Base-by-base conservation (phyloP, 2,888 invertebrate genomes). In the Peribatodes rhomboidaria region DNA sequence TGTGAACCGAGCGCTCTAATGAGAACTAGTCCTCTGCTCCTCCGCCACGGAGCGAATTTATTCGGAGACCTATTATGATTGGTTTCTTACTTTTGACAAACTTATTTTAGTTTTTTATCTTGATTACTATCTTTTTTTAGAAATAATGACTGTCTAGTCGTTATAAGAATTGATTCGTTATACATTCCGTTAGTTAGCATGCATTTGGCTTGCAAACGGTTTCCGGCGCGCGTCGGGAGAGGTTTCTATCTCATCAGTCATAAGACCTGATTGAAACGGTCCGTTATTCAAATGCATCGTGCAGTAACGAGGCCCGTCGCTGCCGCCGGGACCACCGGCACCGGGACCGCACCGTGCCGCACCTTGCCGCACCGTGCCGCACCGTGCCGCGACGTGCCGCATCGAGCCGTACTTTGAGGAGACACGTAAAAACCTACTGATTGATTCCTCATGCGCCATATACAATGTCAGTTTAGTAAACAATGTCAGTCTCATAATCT, bases 121-220 rank as follows among this genome's bases (percentile, higher is more conserved):
- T 9, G 16, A 41, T 13, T 8, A 16, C 9, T 16, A 8, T 16
- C n/a, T 10, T 41, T 16, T 4, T 20, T 8, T 0, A 44, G 20
- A 52, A 46, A 16, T 53, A 41, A 27, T n/a, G 33, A 37, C 10
- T 2, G 7, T 3, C 10, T 0, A 13, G 11, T 16, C 27, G 37
- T 44, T 33, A 9, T n/a, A 13, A 33, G 3, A 9, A 39, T 46
- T 18, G 41, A 31, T 44, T 61, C 46, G 54, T 47, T 54, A 39
- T 33, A 66, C 53, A 59, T 64, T 64, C 61, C 44, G 50, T 55
- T 62, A 35, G 53, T 54, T 59, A 60, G 50, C 50, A 1, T 46
- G 39, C 59, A 70, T 69, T 70, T 67, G 69, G 63, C 44, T 70
- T 68, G 71, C 67, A 69, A 70, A 68, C 63, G 16, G 65, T 46